These are phyloP conservation scores for Morinoia aosen DNA, from an alignment of 2,888 invertebrate species.

Conservation along the genomic window DNA sequence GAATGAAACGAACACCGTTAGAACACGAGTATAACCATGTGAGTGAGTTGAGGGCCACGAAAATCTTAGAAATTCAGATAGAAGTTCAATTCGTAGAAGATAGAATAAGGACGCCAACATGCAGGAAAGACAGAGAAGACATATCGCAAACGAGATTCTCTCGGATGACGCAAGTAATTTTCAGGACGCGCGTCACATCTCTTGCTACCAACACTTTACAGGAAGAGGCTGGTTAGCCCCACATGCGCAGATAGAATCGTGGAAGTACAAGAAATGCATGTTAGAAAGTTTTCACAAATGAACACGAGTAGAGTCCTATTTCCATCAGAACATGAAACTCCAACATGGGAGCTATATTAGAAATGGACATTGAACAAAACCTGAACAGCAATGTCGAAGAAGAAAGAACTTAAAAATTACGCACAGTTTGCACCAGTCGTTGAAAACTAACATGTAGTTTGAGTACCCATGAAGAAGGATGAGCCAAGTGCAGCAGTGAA, in stretches of 20 bases:
- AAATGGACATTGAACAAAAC: no score
- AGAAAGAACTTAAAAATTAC: neutral
- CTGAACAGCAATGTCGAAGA: no score
- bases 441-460: neutral
- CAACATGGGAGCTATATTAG: no score
- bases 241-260: no score
- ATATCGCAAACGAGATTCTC: neutral
- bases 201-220: neutral
- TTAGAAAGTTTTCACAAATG: no score
- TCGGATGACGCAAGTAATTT: neutral
- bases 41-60: neutral
- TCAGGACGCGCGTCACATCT: neutral
- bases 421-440: neutral
- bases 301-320: no score
- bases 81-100: neutral
- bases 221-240: neutral
- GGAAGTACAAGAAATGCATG: no score
- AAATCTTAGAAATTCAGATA: neutral
- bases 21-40: neutral
- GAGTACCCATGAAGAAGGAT: neutral
- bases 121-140: neutral
- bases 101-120: neutral
- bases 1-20: neutral
- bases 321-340: no score
- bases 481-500: neutral